phyloP scores from a whole-genome alignment of 2,113 vertebrate species.

The Ptyas mucosa region DNA sequence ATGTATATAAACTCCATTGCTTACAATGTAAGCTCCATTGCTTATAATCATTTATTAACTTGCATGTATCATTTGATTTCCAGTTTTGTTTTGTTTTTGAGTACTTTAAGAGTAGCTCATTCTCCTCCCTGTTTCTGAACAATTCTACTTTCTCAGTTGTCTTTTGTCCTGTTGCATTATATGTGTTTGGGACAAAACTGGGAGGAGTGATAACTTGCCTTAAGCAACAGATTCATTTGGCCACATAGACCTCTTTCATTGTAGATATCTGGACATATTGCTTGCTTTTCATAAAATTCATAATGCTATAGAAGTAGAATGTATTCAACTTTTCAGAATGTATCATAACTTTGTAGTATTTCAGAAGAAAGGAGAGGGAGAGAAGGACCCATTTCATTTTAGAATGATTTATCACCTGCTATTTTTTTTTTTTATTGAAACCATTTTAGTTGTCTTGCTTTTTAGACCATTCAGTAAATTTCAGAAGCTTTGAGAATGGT shows the following conservation, averaged over 20 bases:
- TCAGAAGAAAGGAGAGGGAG: neutral
- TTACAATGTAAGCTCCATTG: neutral
- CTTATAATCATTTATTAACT: neutral
- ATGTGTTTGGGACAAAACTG: neutral
- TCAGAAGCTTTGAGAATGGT: neutral
- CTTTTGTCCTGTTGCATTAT: neutral
- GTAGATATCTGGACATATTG: neutral
- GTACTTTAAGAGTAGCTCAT: neutral
- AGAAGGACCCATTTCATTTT: neutral
- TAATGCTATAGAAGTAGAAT: neutral
- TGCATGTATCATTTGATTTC: neutral
- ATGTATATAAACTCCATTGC: neutral
- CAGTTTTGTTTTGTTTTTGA: neutral
- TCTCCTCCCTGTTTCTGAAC: neutral
- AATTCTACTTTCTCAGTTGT: neutral
- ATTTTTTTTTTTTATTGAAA: neutral
- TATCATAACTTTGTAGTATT: neutral
- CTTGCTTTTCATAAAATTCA: neutral
- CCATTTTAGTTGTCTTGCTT: neutral
- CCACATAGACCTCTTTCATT: neutral
- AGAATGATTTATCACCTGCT: neutral
- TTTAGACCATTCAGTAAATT: neutral
- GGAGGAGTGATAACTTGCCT: neutral
- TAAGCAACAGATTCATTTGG: neutral
- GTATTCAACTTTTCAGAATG: neutral